These are phyloP conservation scores for Erannis defoliaria DNA, from an alignment of 2,888 invertebrate species.

Conservation along the genomic window DNA sequence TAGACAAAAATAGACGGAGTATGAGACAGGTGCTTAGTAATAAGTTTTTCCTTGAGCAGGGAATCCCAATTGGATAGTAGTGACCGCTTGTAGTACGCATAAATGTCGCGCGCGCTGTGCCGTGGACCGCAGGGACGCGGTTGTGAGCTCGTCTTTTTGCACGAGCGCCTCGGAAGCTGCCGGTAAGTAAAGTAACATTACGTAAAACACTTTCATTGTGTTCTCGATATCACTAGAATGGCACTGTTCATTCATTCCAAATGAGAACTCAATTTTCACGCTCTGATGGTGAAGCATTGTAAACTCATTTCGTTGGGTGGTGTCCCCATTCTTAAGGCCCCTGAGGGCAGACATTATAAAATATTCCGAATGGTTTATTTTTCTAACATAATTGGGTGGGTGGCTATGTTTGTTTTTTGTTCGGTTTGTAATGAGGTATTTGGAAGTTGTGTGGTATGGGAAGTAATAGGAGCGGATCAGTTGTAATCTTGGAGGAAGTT, in stretches of 20 bases:
- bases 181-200: constrained; percentile 62
- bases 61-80: too few relatives aligned
- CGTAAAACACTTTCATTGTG: constrained; percentile 74
- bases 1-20: too few relatives aligned
- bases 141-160: constrained; percentile 54
- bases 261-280: constrained; percentile 56
- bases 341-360: constrained; percentile 31
- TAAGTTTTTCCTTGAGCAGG: too few relatives aligned
- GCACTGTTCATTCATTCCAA: constrained; percentile 53
- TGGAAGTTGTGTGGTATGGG: constrained; percentile 9
- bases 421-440: constrained; percentile 13
- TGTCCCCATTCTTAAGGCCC: constrained; percentile 29
- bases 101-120: neutral
- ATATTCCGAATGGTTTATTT: constrained; percentile 19
- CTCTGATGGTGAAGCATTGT: constrained; percentile 49
- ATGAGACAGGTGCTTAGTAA: too few relatives aligned
- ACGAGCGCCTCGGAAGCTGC: constrained; percentile 52
- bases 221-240: constrained; percentile 64
- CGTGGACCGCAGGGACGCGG: constrained; percentile 23
- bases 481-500: neutral
- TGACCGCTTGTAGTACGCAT: too few relatives aligned
- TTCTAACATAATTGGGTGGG: constrained; percentile 13
- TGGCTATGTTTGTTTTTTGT: constrained; percentile 17
- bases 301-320: constrained; percentile 30
- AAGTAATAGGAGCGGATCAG: constrained; percentile 12